Evolutionary conservation across 2,797 vertebrate species (phyloP).

Genomic region (Sebastes taczanowskii): DNA sequence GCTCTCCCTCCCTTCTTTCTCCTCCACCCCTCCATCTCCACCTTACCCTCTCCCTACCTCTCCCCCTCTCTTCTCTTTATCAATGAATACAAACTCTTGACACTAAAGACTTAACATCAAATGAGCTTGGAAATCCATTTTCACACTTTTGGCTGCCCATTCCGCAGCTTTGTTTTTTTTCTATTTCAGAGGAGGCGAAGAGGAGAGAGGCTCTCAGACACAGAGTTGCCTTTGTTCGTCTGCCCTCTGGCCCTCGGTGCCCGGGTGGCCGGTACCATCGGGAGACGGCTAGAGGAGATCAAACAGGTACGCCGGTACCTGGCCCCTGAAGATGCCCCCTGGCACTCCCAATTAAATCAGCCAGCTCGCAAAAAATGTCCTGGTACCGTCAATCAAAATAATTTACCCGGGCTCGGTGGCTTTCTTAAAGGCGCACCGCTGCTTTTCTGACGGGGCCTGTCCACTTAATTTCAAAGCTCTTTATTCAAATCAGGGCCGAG

Average conservation of each 20-base stretch:
- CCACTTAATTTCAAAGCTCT: slow-evolving; percentile 87
- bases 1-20: slow-evolving; percentile 19
- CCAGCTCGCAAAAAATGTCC: slow-evolving; percentile 77
- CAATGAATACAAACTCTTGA: slow-evolving; percentile 86
- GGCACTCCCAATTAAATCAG: slow-evolving; percentile 94
- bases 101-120: slow-evolving; percentile 98
- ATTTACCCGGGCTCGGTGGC: slow-evolving; percentile 88
- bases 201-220: slow-evolving; percentile 88
- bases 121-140: slow-evolving; percentile 96
- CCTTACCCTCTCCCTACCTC: slow-evolving; percentile 7
- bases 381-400: slow-evolving; percentile 93
- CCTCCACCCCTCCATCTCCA: slow-evolving; percentile 17
- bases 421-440: slow-evolving; percentile 83
- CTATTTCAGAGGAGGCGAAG: slow-evolving; percentile 54
- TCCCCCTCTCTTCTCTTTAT: slow-evolving; percentile 67
- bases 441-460: slow-evolving; percentile 83
- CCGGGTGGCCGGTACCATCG: slow-evolving; percentile 87
- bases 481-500: slow-evolving; percentile 85
- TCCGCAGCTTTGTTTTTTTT: slow-evolving; percentile 88
- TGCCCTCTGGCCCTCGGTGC: slow-evolving; percentile 95
- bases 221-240: slow-evolving; percentile 91
- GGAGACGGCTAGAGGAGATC: slow-evolving; percentile 83
- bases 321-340: slow-evolving; percentile 93
- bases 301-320: slow-evolving; percentile 87
- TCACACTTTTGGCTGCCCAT: slow-evolving; percentile 92